Percentiles rank a stretch among this genome's conserved stretches.
These are phyloP conservation scores for Tachycineta bicolor DNA, from an alignment of 2,113 vertebrate genomes.

Conservation along the genomic window DNA sequence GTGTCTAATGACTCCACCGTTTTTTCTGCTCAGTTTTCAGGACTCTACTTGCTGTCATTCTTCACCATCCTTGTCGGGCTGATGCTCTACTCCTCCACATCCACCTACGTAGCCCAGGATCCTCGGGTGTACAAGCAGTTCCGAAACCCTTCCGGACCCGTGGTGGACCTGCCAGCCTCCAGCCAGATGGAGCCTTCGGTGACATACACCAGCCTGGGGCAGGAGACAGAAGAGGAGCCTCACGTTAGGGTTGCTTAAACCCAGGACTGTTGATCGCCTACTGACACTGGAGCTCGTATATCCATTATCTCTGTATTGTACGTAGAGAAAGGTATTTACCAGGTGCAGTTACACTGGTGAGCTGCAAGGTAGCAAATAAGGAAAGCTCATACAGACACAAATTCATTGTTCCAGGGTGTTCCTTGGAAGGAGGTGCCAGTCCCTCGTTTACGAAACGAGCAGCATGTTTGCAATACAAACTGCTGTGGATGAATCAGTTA, in stretches of 20 bases:
- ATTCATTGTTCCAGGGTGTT: slow-evolving; percentile 20
- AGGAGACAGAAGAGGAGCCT: slow-evolving; percentile 88
- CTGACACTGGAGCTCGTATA: slow-evolving; percentile 61
- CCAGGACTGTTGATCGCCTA: slow-evolving; percentile 37
- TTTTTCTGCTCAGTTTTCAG: slow-evolving; percentile 88
- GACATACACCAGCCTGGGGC: slow-evolving; percentile 90
- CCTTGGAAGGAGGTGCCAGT: slow-evolving; percentile 50
- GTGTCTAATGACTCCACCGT: not conserved
- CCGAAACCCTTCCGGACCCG: slow-evolving; percentile 85
- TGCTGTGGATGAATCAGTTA: slow-evolving; percentile 21
- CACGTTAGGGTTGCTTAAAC: slow-evolving; percentile 83
- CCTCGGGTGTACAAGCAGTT: slow-evolving; percentile 97
- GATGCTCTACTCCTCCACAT: slow-evolving; percentile 89
- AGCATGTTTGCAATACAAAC: slow-evolving; percentile 8
- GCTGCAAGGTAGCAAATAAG: slow-evolving; percentile 79
- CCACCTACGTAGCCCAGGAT: slow-evolving; percentile 92
- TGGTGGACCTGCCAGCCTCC: slow-evolving; percentile 75
- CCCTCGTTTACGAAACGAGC: not conserved
- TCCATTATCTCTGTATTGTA: slow-evolving; percentile 80
- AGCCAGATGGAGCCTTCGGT: slow-evolving; percentile 88
- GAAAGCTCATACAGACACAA: slow-evolving; percentile 68
- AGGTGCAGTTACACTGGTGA: slow-evolving; percentile 71
- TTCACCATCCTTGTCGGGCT: slow-evolving; percentile 90
- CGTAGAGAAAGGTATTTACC: slow-evolving; percentile 84
- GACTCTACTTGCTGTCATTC: slow-evolving; percentile 92